Evolutionary conservation across 2,888 invertebrate species (phyloP).

Genomic region (Drosophila fungiperda): DNA sequence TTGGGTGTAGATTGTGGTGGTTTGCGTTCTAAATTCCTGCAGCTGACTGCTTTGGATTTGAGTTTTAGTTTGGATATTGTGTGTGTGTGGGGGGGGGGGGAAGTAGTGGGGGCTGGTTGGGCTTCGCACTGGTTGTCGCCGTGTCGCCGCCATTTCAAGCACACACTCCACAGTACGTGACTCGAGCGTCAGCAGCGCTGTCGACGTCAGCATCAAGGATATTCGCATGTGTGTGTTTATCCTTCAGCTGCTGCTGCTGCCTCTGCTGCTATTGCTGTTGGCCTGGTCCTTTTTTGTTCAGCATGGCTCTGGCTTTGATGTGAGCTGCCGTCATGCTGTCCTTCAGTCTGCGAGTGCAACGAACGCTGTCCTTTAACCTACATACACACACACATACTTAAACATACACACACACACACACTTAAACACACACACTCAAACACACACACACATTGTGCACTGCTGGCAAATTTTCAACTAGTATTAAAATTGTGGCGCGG

Average conservation of each 20-base stretch:
- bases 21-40: neutral
- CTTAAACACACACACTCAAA: neutral
- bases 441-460: neutral
- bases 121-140: constrained; percentile 4
- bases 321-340: constrained; percentile 60
- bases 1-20: neutral
- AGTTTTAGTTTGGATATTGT: neutral
- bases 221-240: constrained; percentile 35
- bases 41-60: constrained; percentile 9
- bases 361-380: constrained; percentile 80
- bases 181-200: constrained; percentile 43
- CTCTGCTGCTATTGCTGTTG: constrained; percentile 12
- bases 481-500: neutral
- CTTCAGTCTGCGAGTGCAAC: constrained; percentile 75
- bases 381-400: constrained; percentile 47
- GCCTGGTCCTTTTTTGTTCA: constrained; percentile 10
- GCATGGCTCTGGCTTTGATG: constrained; percentile 36
- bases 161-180: constrained; percentile 70
- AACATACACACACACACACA: neutral
- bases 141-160: constrained; percentile 56
- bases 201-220: constrained; percentile 47
- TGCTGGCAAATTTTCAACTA: constrained; percentile 11
- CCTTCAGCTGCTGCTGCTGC: constrained; percentile 9
- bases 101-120: neutral
- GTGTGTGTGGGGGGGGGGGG: neutral